Evolutionary conservation across 2,797 vertebrate genomes (phyloP).

Genomic region (Sphenopsis melanotis): DNA sequence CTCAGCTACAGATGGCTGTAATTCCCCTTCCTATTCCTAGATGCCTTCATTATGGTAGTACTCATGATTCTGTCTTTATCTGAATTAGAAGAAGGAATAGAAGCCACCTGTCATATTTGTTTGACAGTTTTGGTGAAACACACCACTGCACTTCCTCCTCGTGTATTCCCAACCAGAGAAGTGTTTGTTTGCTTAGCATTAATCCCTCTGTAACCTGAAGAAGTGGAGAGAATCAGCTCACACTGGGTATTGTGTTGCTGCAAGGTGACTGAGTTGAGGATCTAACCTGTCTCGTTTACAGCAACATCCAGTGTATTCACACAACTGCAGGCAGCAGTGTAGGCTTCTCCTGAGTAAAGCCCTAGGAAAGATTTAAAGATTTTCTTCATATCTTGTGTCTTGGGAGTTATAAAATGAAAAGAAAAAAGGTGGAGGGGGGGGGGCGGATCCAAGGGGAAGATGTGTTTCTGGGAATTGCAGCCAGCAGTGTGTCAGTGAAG

Average conservation of each 20-base stretch:
- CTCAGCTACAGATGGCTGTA: background rate
- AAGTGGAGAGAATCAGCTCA: background rate
- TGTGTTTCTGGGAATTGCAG: constrained; percentile 8
- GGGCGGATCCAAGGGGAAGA: background rate
- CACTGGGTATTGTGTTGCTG: background rate
- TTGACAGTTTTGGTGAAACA: background rate
- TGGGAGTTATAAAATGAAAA: constrained; percentile 15
- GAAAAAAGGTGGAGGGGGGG: background rate
- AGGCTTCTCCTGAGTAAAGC: background rate
- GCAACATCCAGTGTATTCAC: background rate
- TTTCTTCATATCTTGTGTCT: background rate
- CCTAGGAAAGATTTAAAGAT: background rate
- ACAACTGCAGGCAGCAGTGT: background rate
- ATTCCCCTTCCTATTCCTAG: background rate
- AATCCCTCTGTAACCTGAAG: background rate
- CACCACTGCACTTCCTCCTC: background rate
- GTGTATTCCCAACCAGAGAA: background rate
- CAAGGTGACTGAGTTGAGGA: background rate
- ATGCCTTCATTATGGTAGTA: background rate
- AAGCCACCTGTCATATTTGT: background rate
- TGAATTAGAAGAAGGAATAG: background rate
- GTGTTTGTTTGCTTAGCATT: background rate
- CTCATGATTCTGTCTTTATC: background rate
- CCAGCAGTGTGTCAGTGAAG: background rate
- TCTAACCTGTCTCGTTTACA: background rate